Evolutionary conservation across 2,797 vertebrate species (phyloP), one percentile per base, ranked within the genome.

Genomic region (Tolypeutes matacus): DNA sequence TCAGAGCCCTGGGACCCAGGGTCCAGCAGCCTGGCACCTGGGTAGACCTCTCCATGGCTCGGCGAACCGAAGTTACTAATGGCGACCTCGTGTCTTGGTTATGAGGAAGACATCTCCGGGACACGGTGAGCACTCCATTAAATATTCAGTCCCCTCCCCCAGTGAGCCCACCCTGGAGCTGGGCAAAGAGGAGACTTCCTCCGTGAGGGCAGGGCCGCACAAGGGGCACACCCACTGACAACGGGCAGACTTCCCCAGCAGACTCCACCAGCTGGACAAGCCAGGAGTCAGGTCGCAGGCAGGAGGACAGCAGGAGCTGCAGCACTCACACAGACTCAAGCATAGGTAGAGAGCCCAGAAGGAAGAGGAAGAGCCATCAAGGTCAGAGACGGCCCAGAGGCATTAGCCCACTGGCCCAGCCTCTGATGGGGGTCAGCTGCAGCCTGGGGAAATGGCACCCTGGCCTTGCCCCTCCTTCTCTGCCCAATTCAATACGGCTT

Each of bases 181-280:
- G 12, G 21, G 0, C 6, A 49, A 21, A 39, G 56, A 49, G 25
- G 25, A 39, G 51, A 15, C 12, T 2, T 67, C 49, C 34, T n/a
- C 29, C 64, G 0, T 21, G 6, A n/a, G 12, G 4, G 4, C 25
- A 5, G 12, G 2, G 23, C 69, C 13, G 25, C 49, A 7, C 17
- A 1, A 51, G 42, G 75, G n/a, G 56, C 3, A 7, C 8, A 0
- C 29, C 62, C 49, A 18, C 69, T 58, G 17, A 56, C 6, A 0
- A 34, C 1, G 25, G 25, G 31, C 39, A 21, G 29, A 7, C 15
- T 7, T 14, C 0, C 8, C 1, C 46, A 46, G 46, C 8, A 46
- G 20, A 13, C 27, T 64, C 56, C 8, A 13, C 2, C 12, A 65
- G 27, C 20, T 7, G 76, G 67, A 36, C 27, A 25, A 23, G 73